These are phyloP conservation scores for Julus scanicus DNA, from an alignment of 2,888 invertebrate genomes.

Conservation along the genomic window DNA sequence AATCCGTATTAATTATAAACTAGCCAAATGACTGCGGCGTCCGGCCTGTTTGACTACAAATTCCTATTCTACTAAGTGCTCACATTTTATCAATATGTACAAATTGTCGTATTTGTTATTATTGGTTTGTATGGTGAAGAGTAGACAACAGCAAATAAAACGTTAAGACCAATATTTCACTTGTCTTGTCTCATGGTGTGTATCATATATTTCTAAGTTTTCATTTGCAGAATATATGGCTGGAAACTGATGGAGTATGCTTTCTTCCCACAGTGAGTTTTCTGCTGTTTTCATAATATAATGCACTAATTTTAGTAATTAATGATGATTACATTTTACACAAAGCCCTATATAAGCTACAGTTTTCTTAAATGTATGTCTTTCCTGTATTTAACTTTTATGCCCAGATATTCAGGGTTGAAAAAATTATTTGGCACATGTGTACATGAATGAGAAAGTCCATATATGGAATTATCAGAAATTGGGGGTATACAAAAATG, in stretches of 20 bases:
- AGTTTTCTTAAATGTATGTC: too few species aligned
- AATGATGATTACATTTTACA: too few species aligned
- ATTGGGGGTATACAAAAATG: too few species aligned
- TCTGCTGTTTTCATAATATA: too few species aligned
- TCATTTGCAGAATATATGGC: not conserved
- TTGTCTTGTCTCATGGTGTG: not conserved
- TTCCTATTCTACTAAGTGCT: constrained; percentile 59
- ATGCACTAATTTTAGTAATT: too few species aligned
- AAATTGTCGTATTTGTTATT: constrained; percentile 59
- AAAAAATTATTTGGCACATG: too few species aligned
- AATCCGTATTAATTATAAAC: constrained; percentile 45
- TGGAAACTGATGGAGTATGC: not conserved
- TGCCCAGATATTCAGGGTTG: too few species aligned
- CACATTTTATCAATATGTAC: constrained; percentile 59
- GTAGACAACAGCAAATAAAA: constrained; percentile 58
- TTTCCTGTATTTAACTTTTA: too few species aligned
- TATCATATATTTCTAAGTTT: not conserved
- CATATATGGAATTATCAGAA: too few species aligned
- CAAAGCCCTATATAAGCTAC: too few species aligned
- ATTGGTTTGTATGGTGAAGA: constrained; percentile 59
- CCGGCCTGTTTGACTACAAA: constrained; percentile 54
- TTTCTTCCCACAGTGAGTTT: too few species aligned
- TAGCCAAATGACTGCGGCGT: constrained; percentile 48
- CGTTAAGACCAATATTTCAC: constrained; percentile 56
- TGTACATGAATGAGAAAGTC: too few species aligned